Evolutionary conservation across 2,888 invertebrate species (phyloP), one percentile per base, ranked within the genome.

Genomic region (Asteroscopus sphinx): DNA sequence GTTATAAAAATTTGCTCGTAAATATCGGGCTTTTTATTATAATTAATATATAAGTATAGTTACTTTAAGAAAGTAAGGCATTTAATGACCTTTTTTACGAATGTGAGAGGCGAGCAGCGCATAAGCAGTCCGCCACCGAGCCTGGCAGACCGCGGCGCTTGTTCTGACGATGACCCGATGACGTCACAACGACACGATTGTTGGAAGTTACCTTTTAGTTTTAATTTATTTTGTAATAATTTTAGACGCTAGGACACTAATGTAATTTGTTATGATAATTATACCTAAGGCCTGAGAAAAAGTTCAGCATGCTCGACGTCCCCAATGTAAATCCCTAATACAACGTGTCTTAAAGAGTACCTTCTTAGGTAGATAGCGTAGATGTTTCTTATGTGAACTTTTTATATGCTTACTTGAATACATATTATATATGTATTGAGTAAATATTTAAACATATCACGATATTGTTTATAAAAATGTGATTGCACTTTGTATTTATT

Each of bases 131-230:
- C 8, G 40, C 44, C 32, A 30, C 37, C 46, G 17, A 17, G 28
- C 11, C 9, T 28, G 8, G 28, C 21, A 16, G 15, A 16, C 30
- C 26, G 9, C 26, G 37, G 42, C 33, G 48, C 61, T 36, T 30
- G 51, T 44, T 32, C 45, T 57, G 61, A 56, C 36, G 55, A 44
- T 48, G 56, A 44, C 46, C 54, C 58, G 12, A 55, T 35, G 64
- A 58, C 58, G 70, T 64, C 70, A 64, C 58, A 62, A 67, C 65
- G 74, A 69, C 67, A 67, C 36, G 48, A 84, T 83, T 87, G 90
- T 89, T 89, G 87, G 87, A 89, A 93, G 94, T 94, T 94, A 94
- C 94, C 94, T 92, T 91, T 90, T 92, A 90, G 89, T 85, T 86
- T 90, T 90, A 90, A 90, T 86, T 91, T 88, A 90, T 92, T 91